These are phyloP conservation scores for Rhingia rostrata DNA, from an alignment of 2,888 invertebrate genomes.

Conservation along the genomic window DNA sequence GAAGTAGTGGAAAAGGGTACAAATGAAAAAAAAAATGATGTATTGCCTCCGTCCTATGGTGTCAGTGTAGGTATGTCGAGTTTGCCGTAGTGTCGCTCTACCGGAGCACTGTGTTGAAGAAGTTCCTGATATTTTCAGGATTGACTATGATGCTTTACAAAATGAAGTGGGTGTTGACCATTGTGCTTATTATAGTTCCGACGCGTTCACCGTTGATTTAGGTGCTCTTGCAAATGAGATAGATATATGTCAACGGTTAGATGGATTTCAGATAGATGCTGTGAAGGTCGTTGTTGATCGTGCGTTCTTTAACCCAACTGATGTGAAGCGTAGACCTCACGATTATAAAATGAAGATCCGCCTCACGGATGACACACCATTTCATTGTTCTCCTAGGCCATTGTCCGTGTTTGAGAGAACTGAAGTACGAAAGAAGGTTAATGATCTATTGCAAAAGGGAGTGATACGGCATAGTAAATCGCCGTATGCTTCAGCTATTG, in stretches of 20 bases:
- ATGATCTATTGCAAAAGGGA: not conserved
- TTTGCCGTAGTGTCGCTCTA: not conserved
- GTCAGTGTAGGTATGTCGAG: not conserved
- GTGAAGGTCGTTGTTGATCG: not conserved
- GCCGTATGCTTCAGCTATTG: not conserved
- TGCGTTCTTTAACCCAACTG: not conserved
- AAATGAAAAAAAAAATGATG: no score
- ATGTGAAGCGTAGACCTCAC: constrained; percentile 2
- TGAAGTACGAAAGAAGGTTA: not conserved
- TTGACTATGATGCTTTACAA: no score
- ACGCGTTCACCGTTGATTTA: not conserved
- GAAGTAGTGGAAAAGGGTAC: no score
- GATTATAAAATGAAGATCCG: constrained; percentile 8
- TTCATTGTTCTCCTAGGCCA: constrained; percentile 10
- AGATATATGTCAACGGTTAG: not conserved
- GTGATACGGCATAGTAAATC: not conserved
- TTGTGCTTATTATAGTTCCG: no score
- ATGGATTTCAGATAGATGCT: not conserved
- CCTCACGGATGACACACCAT: constrained; percentile 15
- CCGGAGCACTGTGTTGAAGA: no score
- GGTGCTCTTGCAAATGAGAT: not conserved
- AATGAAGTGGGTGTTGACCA: no score
- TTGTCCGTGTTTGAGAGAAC: constrained; percentile 8
- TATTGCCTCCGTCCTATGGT: not conserved
- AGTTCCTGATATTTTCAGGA: not conserved